These are phyloP conservation scores for Eulemur rufifrons DNA, from an alignment of 2,113 vertebrate genomes.

Conservation along the genomic window DNA sequence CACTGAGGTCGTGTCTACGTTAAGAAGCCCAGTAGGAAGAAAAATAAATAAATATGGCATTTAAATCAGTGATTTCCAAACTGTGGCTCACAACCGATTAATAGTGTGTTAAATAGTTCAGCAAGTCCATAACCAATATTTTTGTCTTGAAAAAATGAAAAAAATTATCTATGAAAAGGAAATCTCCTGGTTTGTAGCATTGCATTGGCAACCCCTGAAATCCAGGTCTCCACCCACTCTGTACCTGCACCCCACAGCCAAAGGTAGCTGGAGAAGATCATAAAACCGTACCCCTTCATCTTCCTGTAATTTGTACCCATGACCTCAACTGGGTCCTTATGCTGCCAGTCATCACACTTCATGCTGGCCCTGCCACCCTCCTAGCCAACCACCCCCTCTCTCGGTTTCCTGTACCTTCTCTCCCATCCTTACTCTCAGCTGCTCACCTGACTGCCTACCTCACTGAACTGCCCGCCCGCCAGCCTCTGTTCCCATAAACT, in stretches of 20 bases:
- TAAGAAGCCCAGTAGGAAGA: background rate
- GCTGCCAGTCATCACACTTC: background rate
- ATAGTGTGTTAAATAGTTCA: background rate
- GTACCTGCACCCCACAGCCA: background rate
- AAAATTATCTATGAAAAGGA: background rate
- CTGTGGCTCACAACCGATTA: background rate
- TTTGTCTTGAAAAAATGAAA: background rate
- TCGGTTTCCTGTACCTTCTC: background rate
- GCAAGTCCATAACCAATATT: background rate
- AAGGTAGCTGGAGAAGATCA: background rate
- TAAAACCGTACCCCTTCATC: background rate
- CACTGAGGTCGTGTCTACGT: background rate
- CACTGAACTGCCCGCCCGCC: background rate
- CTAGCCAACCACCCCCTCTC: background rate
- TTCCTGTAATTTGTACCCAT: background rate
- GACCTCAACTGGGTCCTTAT: background rate
- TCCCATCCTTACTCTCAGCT: background rate
- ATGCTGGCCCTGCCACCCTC: background rate
- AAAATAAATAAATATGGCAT: background rate
- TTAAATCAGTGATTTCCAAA: background rate
- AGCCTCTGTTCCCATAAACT: background rate
- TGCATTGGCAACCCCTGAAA: background rate
- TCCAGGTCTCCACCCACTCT: background rate
- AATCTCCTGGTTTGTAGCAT: background rate
- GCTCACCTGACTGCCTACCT: background rate